A percentile compares a stretch with the other conserved stretches of the same genome.
Evolutionary conservation across 2,797 vertebrate genomes (phyloP).

Genomic region (Lutjanus argentimaculatus): DNA sequence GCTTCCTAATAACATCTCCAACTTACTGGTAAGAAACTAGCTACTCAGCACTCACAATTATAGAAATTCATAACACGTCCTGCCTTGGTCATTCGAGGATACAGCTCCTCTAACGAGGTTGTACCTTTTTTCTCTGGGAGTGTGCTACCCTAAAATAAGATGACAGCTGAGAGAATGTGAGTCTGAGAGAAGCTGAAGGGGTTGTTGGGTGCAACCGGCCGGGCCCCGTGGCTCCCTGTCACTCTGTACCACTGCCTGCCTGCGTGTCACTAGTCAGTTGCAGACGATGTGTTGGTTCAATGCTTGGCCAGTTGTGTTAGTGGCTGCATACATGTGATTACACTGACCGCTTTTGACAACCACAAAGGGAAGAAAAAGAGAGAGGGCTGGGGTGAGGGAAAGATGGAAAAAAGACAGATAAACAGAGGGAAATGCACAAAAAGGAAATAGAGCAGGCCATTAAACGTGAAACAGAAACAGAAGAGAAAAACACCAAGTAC

Average conservation of each 20-base stretch:
- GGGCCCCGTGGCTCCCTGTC: slow-evolving; percentile 15
- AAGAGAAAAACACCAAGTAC: not conserved
- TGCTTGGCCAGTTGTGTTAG: slow-evolving; percentile 54
- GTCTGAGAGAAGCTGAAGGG: slow-evolving; percentile 42
- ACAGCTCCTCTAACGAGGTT: not conserved
- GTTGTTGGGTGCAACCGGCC: slow-evolving; percentile 31
- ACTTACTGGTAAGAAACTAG: not conserved
- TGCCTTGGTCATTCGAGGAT: not conserved
- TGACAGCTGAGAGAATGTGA: slow-evolving; percentile 25
- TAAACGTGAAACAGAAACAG: not conserved
- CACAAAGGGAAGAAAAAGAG: slow-evolving; percentile 31
- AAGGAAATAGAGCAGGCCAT: not conserved
- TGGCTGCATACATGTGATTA: slow-evolving; percentile 64
- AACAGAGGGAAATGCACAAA: not conserved
- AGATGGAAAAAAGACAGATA: not conserved
- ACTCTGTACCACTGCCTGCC: slow-evolving; percentile 31
- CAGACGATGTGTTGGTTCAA: slow-evolving; percentile 42
- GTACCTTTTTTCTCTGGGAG: not conserved
- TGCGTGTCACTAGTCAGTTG: slow-evolving; percentile 57
- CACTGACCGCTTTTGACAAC: slow-evolving; percentile 48
- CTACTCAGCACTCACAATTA: not conserved
- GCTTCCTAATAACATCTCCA: not conserved
- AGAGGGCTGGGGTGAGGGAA: slow-evolving; percentile 10
- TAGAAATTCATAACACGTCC: not conserved
- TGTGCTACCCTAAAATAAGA: slow-evolving; percentile 29